Evolutionary conservation across 2,797 vertebrate genomes (phyloP), one percentile per base, ranked within the genome.

Genomic region (Capromys pilorides): DNA sequence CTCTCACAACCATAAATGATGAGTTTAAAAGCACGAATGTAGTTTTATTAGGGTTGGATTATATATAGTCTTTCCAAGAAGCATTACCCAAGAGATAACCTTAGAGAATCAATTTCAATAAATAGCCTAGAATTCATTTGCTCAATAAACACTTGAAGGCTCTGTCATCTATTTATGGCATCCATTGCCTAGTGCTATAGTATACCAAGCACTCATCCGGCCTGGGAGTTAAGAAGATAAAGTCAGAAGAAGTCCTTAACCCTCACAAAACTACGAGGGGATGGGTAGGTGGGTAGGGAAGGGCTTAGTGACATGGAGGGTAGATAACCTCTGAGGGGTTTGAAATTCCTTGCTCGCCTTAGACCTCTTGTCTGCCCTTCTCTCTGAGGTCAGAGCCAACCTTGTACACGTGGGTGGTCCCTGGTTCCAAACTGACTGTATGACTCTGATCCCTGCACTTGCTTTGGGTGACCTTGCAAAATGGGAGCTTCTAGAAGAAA

Each of bases 51-150:
- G 41, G 7, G 22, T 6, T 75, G 21, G 33, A 64, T 49, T 45
- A 31, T 54, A 24, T 18, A n/a, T 2, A 75, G 62, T 84, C 57
- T 84, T 92, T 96, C 41, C 22, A 51, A 91, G 80, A 94, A 91
- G 33, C 33, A 79, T 89, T 77, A 87, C 54, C 51, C 86, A 94
- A 36, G 66, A 91, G 80, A 84, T 51, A 31, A n/a, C 51, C 22
- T 62, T 59, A 62, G 77, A 92, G 93, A 89, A 78, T 81, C 69
- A 51, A 19, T 83, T 85, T 89, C 54, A 73, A 36, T 92, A 61
- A 88, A 87, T 84, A 91, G 64, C 89, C 84, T 59, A 91, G 57
- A 86, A 92, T 89, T 91, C 64, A 80, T 64, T 66, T 49, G 57
- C 66, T 91, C 21, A 18, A 45, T 59, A 91, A 93, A 36, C 64